Evolutionary conservation across 2,797 vertebrate species (phyloP).

Genomic region (Phalloptychus januarius): DNA sequence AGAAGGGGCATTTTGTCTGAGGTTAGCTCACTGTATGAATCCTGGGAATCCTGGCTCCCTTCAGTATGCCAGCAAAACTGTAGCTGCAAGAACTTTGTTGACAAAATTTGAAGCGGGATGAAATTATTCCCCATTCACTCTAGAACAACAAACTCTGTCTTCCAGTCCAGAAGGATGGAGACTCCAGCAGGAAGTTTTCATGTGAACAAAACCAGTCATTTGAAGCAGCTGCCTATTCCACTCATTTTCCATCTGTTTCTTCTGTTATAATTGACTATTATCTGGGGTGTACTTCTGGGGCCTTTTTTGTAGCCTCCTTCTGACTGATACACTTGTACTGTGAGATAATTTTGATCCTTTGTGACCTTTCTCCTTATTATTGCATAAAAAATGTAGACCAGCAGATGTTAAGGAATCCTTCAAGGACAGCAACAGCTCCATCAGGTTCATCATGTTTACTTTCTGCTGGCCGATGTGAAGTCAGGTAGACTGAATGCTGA

Average conservation of each 20-base stretch:
- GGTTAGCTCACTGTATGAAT: constrained; percentile 15
- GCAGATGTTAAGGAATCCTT: background rate
- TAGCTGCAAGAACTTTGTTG: constrained; percentile 18
- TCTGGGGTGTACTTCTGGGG: background rate
- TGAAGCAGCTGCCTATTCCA: background rate
- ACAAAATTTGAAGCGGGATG: background rate
- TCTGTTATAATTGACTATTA: background rate
- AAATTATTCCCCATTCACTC: too few species aligned
- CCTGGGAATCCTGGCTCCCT: background rate
- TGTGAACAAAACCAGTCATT: background rate
- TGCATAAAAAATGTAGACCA: background rate
- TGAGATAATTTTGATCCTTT: background rate
- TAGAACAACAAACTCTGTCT: background rate
- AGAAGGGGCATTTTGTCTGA: constrained; percentile 14
- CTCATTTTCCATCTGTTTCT: background rate
- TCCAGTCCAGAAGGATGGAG: background rate
- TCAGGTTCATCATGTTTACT: background rate
- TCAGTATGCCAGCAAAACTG: constrained; percentile 22
- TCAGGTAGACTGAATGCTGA: background rate
- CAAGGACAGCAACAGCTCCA: background rate
- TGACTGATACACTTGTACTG: background rate
- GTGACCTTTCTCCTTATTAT: background rate
- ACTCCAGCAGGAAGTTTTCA: too few species aligned
- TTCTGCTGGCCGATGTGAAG: background rate
- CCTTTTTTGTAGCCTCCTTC: background rate